Evolutionary conservation across 2,113 vertebrate species (phyloP).

Genomic region (Paramormyrops kingsleyae): DNA sequence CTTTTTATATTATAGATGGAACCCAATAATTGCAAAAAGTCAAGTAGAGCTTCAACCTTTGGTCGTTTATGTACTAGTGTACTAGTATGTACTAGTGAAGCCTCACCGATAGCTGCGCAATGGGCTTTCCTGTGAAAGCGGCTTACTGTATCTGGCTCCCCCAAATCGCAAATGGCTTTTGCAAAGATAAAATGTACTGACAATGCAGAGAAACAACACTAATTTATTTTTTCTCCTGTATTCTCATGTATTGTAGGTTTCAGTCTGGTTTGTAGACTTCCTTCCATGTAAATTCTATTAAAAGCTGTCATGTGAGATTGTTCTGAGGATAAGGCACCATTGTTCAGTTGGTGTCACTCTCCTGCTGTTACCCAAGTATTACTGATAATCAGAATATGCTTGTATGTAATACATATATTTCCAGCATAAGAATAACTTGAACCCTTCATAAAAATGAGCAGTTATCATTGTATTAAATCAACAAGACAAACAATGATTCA

Average conservation of each 20-base stretch:
- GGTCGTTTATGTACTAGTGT: background rate
- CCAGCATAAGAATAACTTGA: background rate
- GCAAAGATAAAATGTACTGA: background rate
- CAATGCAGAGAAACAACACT: background rate
- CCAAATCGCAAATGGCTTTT: background rate
- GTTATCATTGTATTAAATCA: background rate
- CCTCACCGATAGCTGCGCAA: background rate
- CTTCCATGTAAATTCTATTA: background rate
- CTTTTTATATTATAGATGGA: constrained; percentile 7
- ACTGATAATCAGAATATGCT: background rate
- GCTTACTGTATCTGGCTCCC: background rate
- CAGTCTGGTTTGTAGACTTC: background rate
- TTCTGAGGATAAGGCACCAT: background rate
- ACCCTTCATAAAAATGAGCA: background rate
- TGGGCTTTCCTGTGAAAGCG: background rate
- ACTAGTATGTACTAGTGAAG: background rate
- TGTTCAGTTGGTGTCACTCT: background rate
- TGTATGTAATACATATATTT: background rate
- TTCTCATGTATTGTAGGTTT: background rate
- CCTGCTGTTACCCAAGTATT: background rate
- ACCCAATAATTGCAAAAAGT: background rate
- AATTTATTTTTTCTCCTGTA: background rate
- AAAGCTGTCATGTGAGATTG: background rate
- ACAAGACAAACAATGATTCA: background rate
- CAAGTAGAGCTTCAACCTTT: background rate